These are phyloP conservation scores for Epistrophella euchroma DNA, from an alignment of 2,888 invertebrate genomes.

Conservation along the genomic window DNA sequence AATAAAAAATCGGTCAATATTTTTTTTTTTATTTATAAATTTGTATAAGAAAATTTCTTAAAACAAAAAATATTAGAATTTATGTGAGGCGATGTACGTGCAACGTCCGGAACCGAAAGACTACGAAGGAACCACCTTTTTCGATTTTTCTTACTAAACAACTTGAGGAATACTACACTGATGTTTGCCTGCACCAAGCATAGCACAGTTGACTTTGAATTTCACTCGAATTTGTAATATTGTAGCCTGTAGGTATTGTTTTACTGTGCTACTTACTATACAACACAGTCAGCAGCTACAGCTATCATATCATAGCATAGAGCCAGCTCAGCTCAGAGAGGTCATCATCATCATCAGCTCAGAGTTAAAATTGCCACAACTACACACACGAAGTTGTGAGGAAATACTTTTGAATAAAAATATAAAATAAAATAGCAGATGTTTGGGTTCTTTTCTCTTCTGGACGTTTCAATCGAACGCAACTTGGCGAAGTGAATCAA, in stretches of 20 bases:
- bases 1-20: conserved; percentile 4
- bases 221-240: conserved; percentile 39
- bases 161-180: conserved; percentile 52
- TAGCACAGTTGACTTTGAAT: conserved; percentile 56
- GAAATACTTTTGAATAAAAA: conserved; percentile 31
- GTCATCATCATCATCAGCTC: conserved; percentile 17
- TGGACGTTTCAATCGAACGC: background rate
- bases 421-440: background rate
- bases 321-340: conserved; percentile 35
- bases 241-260: conserved; percentile 9
- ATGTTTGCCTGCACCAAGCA: conserved; percentile 48
- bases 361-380: background rate
- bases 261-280: conserved; percentile 43
- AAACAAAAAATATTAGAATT: background rate
- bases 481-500: background rate
- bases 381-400: conserved; percentile 28
- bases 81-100: conserved; percentile 22
- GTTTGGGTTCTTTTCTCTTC: background rate
- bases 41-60: background rate
- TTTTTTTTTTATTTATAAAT: conserved; percentile 1
- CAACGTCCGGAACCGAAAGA: conserved; percentile 26
- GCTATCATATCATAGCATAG: background rate
- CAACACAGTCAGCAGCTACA: background rate
- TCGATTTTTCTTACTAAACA: conserved; percentile 64
- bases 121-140: conserved; percentile 68